These are phyloP conservation scores for Tragulus kanchil DNA, from an alignment of 2,113 vertebrate genomes.

Conservation along the genomic window DNA sequence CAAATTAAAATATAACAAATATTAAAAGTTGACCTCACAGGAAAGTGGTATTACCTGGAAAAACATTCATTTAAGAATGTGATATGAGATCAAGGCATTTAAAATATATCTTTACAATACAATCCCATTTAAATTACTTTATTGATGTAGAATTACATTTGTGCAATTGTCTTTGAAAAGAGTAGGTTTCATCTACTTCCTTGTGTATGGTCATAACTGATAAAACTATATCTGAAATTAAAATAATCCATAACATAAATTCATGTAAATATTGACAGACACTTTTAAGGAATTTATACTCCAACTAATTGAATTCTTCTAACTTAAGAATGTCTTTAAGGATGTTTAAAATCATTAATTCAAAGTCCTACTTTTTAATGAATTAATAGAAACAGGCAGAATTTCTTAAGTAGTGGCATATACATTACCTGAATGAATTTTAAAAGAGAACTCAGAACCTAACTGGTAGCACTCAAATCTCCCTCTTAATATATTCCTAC, in stretches of 20 bases:
- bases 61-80: background rate
- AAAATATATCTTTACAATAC: background rate
- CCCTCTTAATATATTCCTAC: background rate
- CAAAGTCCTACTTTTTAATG: background rate
- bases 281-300: background rate
- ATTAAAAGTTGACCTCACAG: background rate
- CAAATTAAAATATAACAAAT: slow-evolving; percentile 25
- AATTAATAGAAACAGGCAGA: background rate
- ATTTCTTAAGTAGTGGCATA: background rate
- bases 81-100: background rate
- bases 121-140: background rate
- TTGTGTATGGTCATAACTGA: background rate
- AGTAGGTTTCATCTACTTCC: background rate
- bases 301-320: background rate
- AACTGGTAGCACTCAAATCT: background rate
- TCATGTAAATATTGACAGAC: no score
- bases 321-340: background rate
- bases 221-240: background rate
- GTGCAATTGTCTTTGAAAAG: background rate
- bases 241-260: background rate
- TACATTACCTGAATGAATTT: no score
- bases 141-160: background rate
- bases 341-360: background rate
- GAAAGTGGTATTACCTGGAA: background rate
- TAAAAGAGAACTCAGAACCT: background rate